Percentiles rank a stretch among this genome's conserved stretches.
These are phyloP conservation scores for Periphyllus acericola DNA, from an alignment of 2,888 invertebrate species.

Conservation along the genomic window DNA sequence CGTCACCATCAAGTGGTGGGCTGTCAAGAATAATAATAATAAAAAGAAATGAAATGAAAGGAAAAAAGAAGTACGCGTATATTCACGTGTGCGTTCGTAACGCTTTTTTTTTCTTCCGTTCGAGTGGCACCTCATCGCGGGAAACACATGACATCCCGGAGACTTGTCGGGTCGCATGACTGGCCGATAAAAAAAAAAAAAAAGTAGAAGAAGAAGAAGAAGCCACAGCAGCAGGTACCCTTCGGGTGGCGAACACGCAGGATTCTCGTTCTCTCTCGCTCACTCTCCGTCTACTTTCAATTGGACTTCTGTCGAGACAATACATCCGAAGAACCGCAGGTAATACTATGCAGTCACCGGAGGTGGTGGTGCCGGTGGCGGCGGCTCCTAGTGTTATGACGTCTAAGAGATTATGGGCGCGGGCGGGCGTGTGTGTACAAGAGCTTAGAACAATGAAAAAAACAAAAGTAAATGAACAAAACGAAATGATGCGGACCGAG, in stretches of 20 bases:
- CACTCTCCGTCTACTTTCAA: not conserved
- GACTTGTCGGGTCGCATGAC: slow-evolving; percentile 38
- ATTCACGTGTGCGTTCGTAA: not conserved
- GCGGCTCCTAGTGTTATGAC: slow-evolving; percentile 33
- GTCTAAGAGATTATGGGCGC: not conserved
- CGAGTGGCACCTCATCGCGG: slow-evolving; percentile 55
- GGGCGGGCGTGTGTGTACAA: not conserved
- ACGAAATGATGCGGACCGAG: not conserved
- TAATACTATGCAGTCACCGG: slow-evolving; percentile 14
- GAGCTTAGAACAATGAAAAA: slow-evolving; percentile 13
- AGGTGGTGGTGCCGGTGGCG: no score
- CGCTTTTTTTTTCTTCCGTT: slow-evolving; percentile 20
- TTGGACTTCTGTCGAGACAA: slow-evolving; percentile 2
- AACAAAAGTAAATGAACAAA: not conserved
- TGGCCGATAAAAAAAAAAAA: not conserved
- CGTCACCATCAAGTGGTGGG: slow-evolving; percentile 51
- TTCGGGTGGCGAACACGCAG: not conserved
- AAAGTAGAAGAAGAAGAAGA: not conserved
- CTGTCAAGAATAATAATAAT: slow-evolving; percentile 47
- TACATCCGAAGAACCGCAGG: not conserved
- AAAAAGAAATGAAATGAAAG: not conserved
- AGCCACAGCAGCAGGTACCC: not conserved
- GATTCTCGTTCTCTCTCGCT: not conserved
- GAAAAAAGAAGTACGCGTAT: not conserved
- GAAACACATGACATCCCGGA: slow-evolving; percentile 48